Evolutionary conservation across 92 coral and sea anemone genomes (phyloP), one percentile per base, ranked within the genome.

Genomic region (Zoanthus sansibaricus): DNA sequence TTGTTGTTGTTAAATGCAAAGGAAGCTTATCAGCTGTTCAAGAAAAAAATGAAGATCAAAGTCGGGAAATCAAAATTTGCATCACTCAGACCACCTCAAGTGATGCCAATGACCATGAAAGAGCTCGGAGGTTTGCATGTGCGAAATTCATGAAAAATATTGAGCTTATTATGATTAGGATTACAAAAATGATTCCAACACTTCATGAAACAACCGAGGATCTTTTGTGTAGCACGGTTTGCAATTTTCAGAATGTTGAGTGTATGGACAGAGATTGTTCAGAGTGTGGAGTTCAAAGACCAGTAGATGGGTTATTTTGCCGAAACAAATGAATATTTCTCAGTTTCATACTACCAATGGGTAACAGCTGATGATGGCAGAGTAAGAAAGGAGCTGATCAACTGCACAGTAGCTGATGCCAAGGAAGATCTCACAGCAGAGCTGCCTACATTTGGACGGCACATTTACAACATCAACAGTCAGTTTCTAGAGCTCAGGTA

Each of bases 111-210:
- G 91, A 92, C 94, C 49, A 66, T 82, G 74, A 77, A 74, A 52
- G 90, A 80, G 25, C 32, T 86, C 86, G 71, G 47, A 89, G 30
- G 92, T 90, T 32, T 82, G 93, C 61, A 76, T 87, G 54, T 90
- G 93, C 74, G 82, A 68, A 58, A 87, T 79, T 82, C 93, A 91
- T 87, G 90, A 90, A 75, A 25, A 92, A 88, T 17, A 92, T 92
- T 66, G 88, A 86, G 48, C 72, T 92, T 18, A 88, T 92, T 30
- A 89, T 92, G 56, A 46, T 75, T 2, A 90, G 92, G 48, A 51
- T 92, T 13, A 18, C 13, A 49, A 90, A 88, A 42, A 3, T 86
- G 31, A 49, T 90, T 68, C 82, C 71, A 56, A 79, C 77, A 18
- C 61, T 92, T 49, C 93, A 89, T 49, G 76, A 89, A 32, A 71